A percentile compares a stretch with the other conserved stretches of the same genome.
phyloP scores from a whole-genome alignment of 2,888 invertebrate genomes.

The Gastracanthus pulcherrimus region DNA sequence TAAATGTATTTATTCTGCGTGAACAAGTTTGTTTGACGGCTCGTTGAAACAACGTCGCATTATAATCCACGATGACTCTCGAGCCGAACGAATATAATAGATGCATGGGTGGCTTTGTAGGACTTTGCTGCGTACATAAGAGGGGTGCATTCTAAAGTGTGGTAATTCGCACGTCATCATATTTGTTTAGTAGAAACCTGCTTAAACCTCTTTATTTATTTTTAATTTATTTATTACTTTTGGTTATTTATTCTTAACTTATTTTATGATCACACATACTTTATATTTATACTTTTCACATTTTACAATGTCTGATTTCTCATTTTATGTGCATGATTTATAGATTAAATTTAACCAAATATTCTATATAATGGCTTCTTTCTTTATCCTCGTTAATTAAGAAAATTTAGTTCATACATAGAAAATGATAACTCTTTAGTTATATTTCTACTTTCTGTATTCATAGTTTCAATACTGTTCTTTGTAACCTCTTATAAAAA shows the following conservation, averaged over 20 bases:
- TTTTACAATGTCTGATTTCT: too few species aligned
- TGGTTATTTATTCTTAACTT: constrained; percentile 23
- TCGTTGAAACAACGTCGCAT: constrained; percentile 35
- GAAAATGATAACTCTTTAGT: too few species aligned
- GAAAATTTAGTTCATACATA: too few species aligned
- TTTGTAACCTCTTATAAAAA: too few species aligned
- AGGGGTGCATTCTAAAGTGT: constrained; percentile 30
- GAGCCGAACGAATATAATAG: constrained; percentile 33
- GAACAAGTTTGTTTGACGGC: constrained; percentile 42
- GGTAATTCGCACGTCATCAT: constrained; percentile 20
- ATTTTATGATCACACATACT: neutral
- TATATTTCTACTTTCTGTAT: too few species aligned
- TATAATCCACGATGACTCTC: constrained; percentile 36
- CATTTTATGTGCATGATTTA: neutral
- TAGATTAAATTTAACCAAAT: neutral
- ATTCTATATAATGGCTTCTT: too few species aligned
- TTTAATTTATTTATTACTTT: neutral
- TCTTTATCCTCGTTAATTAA: too few species aligned
- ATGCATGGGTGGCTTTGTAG: constrained; percentile 31
- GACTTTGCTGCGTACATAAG: constrained; percentile 3
- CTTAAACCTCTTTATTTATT: neutral
- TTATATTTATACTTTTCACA: neutral
- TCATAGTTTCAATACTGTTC: too few species aligned
- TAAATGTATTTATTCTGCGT: constrained; percentile 41
- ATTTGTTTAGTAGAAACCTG: too few species aligned